These are phyloP conservation scores for Platysteira castanea DNA, from an alignment of 2,113 vertebrate species.

Conservation along the genomic window DNA sequence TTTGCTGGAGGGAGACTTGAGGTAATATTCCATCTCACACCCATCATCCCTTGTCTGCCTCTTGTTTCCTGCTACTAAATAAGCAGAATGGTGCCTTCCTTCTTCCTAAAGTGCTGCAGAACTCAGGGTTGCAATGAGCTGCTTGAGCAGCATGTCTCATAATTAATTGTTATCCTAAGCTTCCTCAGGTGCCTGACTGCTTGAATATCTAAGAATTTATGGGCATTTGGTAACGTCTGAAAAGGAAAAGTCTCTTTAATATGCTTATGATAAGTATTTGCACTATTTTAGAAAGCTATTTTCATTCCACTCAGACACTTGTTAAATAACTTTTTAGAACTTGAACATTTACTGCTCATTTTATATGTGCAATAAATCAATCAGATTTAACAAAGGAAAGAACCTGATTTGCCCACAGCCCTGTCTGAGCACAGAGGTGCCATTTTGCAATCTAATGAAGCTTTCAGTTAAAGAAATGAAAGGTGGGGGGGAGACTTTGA, in stretches of 20 bases:
- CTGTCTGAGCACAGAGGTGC: conserved; percentile 49
- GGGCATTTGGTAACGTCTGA: conserved; percentile 35
- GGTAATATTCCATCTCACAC: not conserved
- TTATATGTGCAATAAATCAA: conserved; percentile 63
- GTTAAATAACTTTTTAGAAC: conserved; percentile 61
- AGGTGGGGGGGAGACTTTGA: not conserved
- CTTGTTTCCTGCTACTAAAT: not conserved
- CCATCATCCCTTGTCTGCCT: not conserved
- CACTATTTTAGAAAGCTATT: conserved; percentile 52
- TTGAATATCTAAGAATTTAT: conserved; percentile 45
- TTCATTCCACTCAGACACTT: conserved; percentile 46
- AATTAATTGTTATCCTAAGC: conserved; percentile 13
- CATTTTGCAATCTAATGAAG: conserved; percentile 60
- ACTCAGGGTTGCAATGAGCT: not conserved
- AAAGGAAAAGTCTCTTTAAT: conserved; percentile 48
- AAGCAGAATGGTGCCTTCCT: not conserved
- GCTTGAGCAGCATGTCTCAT: not conserved
- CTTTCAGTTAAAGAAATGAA: conserved; percentile 38
- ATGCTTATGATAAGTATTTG: conserved; percentile 64
- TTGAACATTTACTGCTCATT: conserved; percentile 54
- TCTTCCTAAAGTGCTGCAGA: not conserved
- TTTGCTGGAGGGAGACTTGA: not conserved
- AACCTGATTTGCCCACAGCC: conserved; percentile 52
- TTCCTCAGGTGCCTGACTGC: conserved; percentile 16
- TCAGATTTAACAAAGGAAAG: conserved; percentile 62